These are phyloP conservation scores for Cryptocephalus primarius DNA, from an alignment of 2,888 invertebrate genomes.

Conservation along the genomic window DNA sequence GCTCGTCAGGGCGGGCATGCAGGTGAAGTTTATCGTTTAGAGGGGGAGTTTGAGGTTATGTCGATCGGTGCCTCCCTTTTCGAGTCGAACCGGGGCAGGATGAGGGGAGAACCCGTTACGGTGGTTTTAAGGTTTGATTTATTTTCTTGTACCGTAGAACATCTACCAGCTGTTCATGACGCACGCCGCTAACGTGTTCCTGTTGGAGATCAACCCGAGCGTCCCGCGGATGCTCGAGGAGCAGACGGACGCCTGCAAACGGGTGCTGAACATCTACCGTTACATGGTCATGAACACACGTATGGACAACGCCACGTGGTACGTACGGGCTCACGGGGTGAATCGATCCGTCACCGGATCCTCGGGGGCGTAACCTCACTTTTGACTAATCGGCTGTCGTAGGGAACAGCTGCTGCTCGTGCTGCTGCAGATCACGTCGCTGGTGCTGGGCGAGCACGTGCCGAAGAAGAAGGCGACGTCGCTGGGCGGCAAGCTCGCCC, in stretches of 20 bases:
- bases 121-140: neutral
- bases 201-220: constrained; percentile 54
- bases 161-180: constrained; percentile 83
- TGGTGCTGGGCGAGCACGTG: constrained; percentile 72
- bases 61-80: too few relatives aligned
- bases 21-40: constrained; percentile 38
- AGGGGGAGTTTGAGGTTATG: too few relatives aligned
- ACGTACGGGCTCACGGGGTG: too few relatives aligned
- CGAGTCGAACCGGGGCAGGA: too few relatives aligned
- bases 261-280: constrained; percentile 90
- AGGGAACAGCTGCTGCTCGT: constrained; percentile 83
- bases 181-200: constrained; percentile 90
- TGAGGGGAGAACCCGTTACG: too few relatives aligned
- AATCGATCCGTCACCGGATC: too few relatives aligned
- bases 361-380: too few relatives aligned
- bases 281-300: constrained; percentile 95
- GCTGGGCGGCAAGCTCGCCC: constrained; percentile 70
- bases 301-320: constrained; percentile 90
- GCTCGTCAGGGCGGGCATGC: constrained; percentile 71
- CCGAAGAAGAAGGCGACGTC: constrained; percentile 66
- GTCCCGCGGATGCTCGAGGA: constrained; percentile 70
- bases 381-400: constrained; percentile 18
- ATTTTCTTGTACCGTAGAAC: constrained; percentile 49
- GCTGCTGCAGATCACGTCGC: constrained; percentile 81
- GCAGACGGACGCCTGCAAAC: constrained; percentile 92